phyloP scores from a whole-genome alignment of 2,888 invertebrate genomes.

The Cactoblastis cactorum region DNA sequence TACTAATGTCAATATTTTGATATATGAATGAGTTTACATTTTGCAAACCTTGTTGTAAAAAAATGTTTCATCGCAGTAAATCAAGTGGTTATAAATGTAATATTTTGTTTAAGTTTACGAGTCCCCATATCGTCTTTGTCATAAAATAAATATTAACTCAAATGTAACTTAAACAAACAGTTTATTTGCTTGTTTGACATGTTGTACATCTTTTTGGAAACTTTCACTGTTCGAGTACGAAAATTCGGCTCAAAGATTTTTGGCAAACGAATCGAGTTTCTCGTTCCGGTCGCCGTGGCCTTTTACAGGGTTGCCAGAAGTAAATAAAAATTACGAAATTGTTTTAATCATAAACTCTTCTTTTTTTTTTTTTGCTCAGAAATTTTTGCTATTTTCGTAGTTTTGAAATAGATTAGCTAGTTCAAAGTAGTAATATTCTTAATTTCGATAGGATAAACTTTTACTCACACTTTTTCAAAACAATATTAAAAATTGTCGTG shows the following conservation, averaged over 20 bases:
- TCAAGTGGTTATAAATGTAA: background rate
- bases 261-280: conserved; percentile 1
- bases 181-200: background rate
- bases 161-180: background rate
- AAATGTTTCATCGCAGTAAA: background rate
- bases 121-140: background rate
- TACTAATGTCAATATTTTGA: no score
- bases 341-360: no score
- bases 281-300: background rate
- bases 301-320: background rate
- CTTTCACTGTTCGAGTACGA: background rate
- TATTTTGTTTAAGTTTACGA: background rate
- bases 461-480: no score
- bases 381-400: no score
- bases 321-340: no score
- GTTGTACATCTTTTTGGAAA: conserved; percentile 4
- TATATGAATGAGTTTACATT: no score
- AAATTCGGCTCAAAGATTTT: background rate
- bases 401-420: no score
- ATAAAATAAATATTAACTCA: background rate
- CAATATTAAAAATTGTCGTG: no score
- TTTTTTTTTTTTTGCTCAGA: no score
- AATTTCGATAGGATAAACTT: no score
- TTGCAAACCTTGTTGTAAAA: no score
- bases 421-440: no score